A percentile compares a stretch with the other conserved stretches of the same genome.
These are phyloP conservation scores for Leptopilina drosophilae DNA, from an alignment of 2,888 invertebrate genomes.

Conservation along the genomic window DNA sequence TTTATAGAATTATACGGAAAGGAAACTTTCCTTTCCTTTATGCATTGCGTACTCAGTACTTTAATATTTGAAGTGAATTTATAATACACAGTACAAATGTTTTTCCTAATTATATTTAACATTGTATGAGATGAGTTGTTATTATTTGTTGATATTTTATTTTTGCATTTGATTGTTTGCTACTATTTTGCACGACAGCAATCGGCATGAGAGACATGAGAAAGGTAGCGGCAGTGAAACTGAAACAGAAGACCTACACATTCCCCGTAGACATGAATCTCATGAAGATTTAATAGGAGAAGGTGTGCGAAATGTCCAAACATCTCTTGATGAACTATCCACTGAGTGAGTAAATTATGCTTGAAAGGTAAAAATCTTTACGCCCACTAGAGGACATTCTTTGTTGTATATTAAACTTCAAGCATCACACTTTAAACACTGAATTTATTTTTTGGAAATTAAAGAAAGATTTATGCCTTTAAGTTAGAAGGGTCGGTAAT, in stretches of 20 bases:
- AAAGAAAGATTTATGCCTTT: too few relatives aligned
- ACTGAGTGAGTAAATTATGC: constrained; percentile 76
- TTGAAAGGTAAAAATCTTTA: constrained; percentile 42
- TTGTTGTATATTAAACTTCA: too few relatives aligned
- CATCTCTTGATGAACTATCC: constrained; percentile 75
- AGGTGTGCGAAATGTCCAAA: constrained; percentile 73
- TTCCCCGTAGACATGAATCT: constrained; percentile 72
- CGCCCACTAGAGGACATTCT: background rate
- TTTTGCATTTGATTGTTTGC: constrained; percentile 71
- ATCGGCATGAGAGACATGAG: constrained; percentile 77
- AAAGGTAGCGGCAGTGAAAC: constrained; percentile 85
- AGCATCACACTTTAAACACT: too few relatives aligned
- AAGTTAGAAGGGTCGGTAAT: too few relatives aligned
- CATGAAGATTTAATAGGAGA: constrained; percentile 72
- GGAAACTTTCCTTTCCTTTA: too few relatives aligned
- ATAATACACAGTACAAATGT: too few relatives aligned
- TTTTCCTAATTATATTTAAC: background rate
- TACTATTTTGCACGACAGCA: constrained; percentile 69
- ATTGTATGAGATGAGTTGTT: constrained; percentile 40
- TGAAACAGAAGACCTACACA: constrained; percentile 83
- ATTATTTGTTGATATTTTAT: constrained; percentile 58
- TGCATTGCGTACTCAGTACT: too few relatives aligned
- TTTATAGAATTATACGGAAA: background rate
- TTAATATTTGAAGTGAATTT: too few relatives aligned
- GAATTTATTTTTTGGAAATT: too few relatives aligned